Percentiles rank a stretch among this genome's conserved stretches.
These are phyloP conservation scores for Cybosia mesomella DNA, from an alignment of 2,888 invertebrate genomes.

Conservation along the genomic window DNA sequence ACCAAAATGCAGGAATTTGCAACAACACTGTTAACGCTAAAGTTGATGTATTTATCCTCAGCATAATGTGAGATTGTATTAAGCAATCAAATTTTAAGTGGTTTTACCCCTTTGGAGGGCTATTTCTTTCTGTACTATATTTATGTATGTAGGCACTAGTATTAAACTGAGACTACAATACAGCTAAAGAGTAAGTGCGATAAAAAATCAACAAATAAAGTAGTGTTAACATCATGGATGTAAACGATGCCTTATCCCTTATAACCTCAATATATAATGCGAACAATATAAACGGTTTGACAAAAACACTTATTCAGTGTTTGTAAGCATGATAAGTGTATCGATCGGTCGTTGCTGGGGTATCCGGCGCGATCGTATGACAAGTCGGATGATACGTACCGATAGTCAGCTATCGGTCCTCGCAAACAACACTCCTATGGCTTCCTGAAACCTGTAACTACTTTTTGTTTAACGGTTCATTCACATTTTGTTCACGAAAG, in stretches of 20 bases:
- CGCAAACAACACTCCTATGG: constrained; percentile 71
- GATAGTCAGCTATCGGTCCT: constrained; percentile 57
- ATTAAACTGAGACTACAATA: not conserved
- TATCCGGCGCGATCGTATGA: constrained; percentile 52
- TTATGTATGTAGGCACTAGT: too few relatives aligned
- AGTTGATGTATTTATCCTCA: not conserved
- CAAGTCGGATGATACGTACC: constrained; percentile 50
- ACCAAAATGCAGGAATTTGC: not conserved
- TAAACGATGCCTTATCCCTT: not conserved
- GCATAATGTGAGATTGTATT: not conserved
- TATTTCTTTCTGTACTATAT: not conserved
- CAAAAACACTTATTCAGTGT: constrained; percentile 38
- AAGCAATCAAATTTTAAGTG: not conserved
- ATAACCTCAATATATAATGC: constrained; percentile 1
- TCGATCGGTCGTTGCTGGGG: constrained; percentile 53
- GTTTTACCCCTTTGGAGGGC: not conserved
- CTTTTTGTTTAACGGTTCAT: constrained; percentile 69
- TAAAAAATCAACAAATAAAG: not conserved
- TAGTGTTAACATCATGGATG: not conserved
- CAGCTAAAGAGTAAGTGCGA: not conserved
- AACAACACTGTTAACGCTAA: not conserved
- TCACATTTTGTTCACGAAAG: constrained; percentile 61
- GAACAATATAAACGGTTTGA: constrained; percentile 7
- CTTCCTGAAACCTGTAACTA: constrained; percentile 80
- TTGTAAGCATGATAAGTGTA: constrained; percentile 59